These are phyloP conservation scores for Saturnia japonica DNA, from an alignment of 2,888 invertebrate genomes.

Conservation along the genomic window DNA sequence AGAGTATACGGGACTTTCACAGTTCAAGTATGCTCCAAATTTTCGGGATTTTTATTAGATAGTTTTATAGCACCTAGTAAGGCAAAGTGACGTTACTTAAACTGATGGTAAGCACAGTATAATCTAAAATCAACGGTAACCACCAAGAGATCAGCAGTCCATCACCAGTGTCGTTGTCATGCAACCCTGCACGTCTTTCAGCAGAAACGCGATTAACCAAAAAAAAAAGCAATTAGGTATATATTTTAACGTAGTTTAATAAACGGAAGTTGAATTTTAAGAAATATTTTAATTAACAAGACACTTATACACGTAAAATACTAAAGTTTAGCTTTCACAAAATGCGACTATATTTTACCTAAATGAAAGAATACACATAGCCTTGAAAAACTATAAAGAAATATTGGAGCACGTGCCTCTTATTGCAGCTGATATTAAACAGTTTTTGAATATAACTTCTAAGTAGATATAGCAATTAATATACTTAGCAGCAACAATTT, in stretches of 20 bases:
- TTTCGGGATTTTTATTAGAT: background rate
- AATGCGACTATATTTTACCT: background rate
- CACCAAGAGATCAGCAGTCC: too few species aligned
- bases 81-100: too few species aligned
- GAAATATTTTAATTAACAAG: too few species aligned
- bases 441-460: background rate
- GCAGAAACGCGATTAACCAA: too few species aligned
- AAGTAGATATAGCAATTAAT: background rate
- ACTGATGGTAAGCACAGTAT: too few species aligned
- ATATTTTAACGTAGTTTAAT: too few species aligned
- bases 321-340: background rate
- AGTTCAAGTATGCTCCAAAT: conserved; percentile 16
- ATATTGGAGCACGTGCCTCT: background rate
- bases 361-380: too few species aligned
- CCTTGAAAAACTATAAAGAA: background rate
- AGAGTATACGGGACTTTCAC: conserved; percentile 18
- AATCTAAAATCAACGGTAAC: too few species aligned
- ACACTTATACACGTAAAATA: background rate
- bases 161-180: too few species aligned
- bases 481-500: background rate
- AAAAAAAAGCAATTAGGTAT: too few species aligned
- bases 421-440: background rate
- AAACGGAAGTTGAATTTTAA: too few species aligned
- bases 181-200: too few species aligned
- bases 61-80: background rate